phyloP scores from a whole-genome alignment of 2,113 vertebrate species.

The Parus major region DNA sequence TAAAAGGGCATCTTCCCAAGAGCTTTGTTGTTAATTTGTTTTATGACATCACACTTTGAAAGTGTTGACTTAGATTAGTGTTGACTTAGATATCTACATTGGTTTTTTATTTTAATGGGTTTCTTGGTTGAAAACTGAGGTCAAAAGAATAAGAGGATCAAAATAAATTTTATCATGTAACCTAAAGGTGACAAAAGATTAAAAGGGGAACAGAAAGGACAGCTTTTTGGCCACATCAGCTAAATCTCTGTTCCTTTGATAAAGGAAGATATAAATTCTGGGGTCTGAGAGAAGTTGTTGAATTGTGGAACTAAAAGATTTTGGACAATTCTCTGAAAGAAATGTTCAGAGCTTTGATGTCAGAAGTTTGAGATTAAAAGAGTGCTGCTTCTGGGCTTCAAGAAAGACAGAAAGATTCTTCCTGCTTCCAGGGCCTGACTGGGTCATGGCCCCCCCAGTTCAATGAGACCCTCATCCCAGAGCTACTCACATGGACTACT shows the following conservation, averaged over 20 bases:
- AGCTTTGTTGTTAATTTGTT: background rate
- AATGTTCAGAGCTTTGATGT: background rate
- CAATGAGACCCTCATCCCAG: accelerated
- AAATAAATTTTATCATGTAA: background rate
- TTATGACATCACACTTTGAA: background rate
- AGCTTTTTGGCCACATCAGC: background rate
- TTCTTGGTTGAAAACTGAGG: background rate
- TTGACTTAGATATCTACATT: background rate
- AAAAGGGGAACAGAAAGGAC: background rate
- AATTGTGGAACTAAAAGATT: background rate
- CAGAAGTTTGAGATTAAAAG: background rate
- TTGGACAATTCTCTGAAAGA: background rate
- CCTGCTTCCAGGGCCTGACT: background rate
- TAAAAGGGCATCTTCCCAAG: background rate
- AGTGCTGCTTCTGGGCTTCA: background rate
- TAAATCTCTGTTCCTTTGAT: background rate
- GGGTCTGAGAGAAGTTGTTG: background rate
- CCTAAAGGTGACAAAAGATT: background rate
- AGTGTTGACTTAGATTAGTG: background rate
- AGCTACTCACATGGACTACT: background rate
- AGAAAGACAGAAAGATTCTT: background rate
- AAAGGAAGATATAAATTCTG: background rate
- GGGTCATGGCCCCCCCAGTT: accelerated
- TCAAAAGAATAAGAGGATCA: background rate
- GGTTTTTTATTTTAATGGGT: background rate